These are phyloP conservation scores for Remorina albescens DNA, from an alignment of 2,797 vertebrate species.

Conservation along the genomic window DNA sequence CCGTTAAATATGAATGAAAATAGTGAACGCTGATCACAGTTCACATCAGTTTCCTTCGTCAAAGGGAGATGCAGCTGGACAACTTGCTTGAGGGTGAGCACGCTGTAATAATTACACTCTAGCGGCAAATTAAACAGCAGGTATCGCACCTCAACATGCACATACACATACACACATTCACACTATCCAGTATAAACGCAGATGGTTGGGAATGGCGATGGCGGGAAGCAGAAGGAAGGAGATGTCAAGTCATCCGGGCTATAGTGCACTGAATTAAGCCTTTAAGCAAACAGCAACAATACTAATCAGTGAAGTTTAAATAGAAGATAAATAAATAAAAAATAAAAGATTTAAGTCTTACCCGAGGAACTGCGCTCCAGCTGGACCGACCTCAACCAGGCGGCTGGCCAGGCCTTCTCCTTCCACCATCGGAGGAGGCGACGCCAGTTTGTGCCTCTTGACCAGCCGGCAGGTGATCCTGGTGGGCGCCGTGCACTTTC, in stretches of 20 bases:
- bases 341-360: slow-evolving; percentile 62
- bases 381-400: slow-evolving; percentile 97
- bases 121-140: slow-evolving; percentile 29
- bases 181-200: slow-evolving; percentile 40
- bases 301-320: not conserved
- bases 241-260: slow-evolving; percentile 53
- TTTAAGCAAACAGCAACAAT: slow-evolving; percentile 26
- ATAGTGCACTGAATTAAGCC: slow-evolving; percentile 39
- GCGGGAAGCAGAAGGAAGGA: slow-evolving; percentile 64
- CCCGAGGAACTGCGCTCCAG: slow-evolving; percentile 98
- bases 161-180: slow-evolving; percentile 17
- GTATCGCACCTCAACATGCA: slow-evolving; percentile 11
- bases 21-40: not conserved
- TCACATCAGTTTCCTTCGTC: slow-evolving; percentile 18
- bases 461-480: slow-evolving; percentile 98
- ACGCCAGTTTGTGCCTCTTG: slow-evolving; percentile 96
- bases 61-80: slow-evolving; percentile 14
- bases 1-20: too few relatives aligned
- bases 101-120: slow-evolving; percentile 10
- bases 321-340: too few relatives aligned
- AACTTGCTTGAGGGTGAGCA: slow-evolving; percentile 22
- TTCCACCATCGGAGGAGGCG: slow-evolving; percentile 98
- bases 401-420: slow-evolving; percentile 98
- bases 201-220: slow-evolving; percentile 67
- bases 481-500: slow-evolving; percentile 97